Base-by-base conservation (phyloP, 2,888 invertebrate species). In the Caenorhabditis panamensis region DNA sequence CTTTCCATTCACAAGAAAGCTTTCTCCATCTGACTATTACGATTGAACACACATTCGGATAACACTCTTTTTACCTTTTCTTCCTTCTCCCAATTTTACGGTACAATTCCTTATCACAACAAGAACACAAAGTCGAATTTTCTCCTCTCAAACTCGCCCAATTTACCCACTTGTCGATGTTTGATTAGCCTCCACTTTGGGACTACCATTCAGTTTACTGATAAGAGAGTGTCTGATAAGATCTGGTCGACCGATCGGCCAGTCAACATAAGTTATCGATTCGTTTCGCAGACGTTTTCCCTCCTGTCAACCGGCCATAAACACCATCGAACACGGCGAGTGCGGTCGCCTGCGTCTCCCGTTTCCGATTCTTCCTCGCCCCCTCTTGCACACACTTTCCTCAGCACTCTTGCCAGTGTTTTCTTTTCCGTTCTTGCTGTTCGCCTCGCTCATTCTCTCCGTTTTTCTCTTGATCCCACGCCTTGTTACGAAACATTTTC, bases 301-400 rank as follows among this genome's bases (percentile, higher is more conserved):
- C 9, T 31, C 9, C 31, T 31, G 13, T 13, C 41, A 2, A 13
- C 47, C 47, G 5, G 47, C 47, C 47, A 47, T 47, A 47, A 47
- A 47, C 47, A 47, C 47, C 47, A 47, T n/a, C 9, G 47, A 47
- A 47, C 47, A 47, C n/a, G n/a, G n/a, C 18, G 47, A n/a, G 47
- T 47, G 47, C 47, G n/a, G 8, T 18, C 9, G 47, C 18, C 47
- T 47, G 47, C 47, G 47, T 47, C 47, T 47, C 47, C 47, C n/a
- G n/a, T n/a, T n/a, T n/a, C n/a, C 31, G 9, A 4, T 31, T 4
- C n/a, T 18, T 47, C 47, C 47, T 4, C 47, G 18, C 41, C 16
- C 16, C 9, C 6, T 36, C 56, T 31, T 18, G 31, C 56, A 56
- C 56, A 56, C n/a, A 31, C 31, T 8, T 13, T 22, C 51, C 24